phyloP scores from a whole-genome alignment of 2,888 invertebrate genomes.

The Loripinus fragilis region DNA sequence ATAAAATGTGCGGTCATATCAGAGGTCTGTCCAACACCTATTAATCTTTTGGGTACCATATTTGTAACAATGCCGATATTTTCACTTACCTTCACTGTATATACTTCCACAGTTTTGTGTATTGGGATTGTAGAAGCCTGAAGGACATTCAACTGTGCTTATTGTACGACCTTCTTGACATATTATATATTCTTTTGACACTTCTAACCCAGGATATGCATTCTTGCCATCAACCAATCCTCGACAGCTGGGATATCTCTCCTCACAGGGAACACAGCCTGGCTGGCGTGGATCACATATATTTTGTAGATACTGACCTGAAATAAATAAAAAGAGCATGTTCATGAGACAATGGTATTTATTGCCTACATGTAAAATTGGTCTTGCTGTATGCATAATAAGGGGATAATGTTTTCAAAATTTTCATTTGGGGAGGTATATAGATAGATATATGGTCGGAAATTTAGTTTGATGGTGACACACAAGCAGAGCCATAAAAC shows the following conservation, averaged over 20 bases:
- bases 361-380: no score
- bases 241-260: constrained; percentile 61
- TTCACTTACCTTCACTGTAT: constrained; percentile 61
- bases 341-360: no score
- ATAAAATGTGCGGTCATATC: no score
- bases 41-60: no score
- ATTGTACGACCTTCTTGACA: constrained; percentile 61
- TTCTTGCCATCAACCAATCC: constrained; percentile 60
- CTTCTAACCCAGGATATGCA: constrained; percentile 53
- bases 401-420: no score
- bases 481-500: no score
- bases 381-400: no score
- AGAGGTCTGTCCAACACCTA: no score
- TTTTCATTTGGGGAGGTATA: no score
- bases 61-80: no score
- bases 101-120: constrained; percentile 60
- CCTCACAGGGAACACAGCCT: constrained; percentile 57
- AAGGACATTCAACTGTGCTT: constrained; percentile 47
- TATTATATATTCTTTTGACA: constrained; percentile 55
- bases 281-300: constrained; percentile 56
- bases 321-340: not conserved
- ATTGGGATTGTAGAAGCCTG: constrained; percentile 58
- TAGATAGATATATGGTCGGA: no score
- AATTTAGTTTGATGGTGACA: no score
- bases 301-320: constrained; percentile 68